Conservation (phyloP, 2,888 invertebrate species). For the Cantharis lateralis region DNA sequence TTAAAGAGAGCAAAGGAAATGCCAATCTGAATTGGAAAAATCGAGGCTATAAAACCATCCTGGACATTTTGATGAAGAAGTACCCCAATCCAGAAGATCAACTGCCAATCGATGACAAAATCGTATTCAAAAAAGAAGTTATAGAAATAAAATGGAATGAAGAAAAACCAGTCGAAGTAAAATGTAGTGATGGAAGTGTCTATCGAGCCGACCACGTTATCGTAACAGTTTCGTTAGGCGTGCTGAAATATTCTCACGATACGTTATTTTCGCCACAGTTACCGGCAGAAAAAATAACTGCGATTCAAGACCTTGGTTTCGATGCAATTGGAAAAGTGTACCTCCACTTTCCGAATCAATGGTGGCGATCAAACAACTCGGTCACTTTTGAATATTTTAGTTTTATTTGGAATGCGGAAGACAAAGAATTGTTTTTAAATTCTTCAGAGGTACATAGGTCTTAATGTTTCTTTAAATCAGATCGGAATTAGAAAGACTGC, state of each 20-base stretch:
- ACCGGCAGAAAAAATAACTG: conserved; percentile 57
- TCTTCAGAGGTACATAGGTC: conserved; percentile 17
- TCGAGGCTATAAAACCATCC: conserved; percentile 68
- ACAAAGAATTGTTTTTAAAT: conserved; percentile 37
- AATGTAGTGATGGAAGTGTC: conserved; percentile 57
- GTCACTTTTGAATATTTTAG: conserved; percentile 59
- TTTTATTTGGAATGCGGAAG: conserved; percentile 63
- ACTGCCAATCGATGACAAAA: conserved; percentile 35
- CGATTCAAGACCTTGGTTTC: conserved; percentile 62
- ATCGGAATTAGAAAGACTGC: neutral
- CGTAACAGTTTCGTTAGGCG: conserved; percentile 69
- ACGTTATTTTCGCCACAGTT: conserved; percentile 61
- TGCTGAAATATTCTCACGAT: conserved; percentile 62
- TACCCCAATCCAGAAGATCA: conserved; percentile 3
- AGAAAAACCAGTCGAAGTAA: conserved; percentile 47
- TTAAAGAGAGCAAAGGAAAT: conserved; percentile 72
- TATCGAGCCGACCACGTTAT: conserved; percentile 65
- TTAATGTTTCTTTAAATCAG: neutral
- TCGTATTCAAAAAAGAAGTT: conserved; percentile 31
- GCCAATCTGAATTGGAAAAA: conserved; percentile 73
- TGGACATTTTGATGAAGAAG: conserved; percentile 65
- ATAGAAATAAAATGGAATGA: conserved; percentile 30
- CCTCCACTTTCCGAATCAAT: conserved; percentile 62
- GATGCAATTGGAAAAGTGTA: conserved; percentile 69
- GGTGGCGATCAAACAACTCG: conserved; percentile 60